A percentile compares a stretch with the other conserved stretches of the same genome.
Conservation (phyloP, 2,797 vertebrate species). For the Sardinella longiceps region DNA sequence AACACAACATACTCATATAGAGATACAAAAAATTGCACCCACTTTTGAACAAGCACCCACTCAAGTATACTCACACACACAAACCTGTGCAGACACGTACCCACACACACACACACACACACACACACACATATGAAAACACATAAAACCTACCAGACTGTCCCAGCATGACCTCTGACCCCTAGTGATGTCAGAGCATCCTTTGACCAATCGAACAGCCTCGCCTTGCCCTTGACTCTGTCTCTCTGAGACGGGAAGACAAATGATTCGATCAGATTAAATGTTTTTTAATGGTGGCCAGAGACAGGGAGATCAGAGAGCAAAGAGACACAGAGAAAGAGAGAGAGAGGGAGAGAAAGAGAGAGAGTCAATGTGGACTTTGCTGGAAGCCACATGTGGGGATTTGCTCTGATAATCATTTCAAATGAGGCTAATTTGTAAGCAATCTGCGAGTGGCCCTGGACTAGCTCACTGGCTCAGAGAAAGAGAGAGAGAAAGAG, state of each 20-base stretch:
- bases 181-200: slow-evolving; percentile 76
- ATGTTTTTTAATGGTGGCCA: slow-evolving; percentile 88
- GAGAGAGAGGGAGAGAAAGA: neutral
- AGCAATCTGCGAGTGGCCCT: slow-evolving; percentile 67
- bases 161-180: slow-evolving; percentile 79
- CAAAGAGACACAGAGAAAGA: slow-evolving; percentile 12
- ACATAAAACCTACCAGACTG: slow-evolving; percentile 71
- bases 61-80: neutral
- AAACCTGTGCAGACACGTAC: neutral
- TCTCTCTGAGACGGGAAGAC: slow-evolving; percentile 86
- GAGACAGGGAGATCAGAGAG: slow-evolving; percentile 6
- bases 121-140: neutral
- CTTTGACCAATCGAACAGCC: slow-evolving; percentile 78
- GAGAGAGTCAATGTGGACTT: slow-evolving; percentile 52
- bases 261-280: slow-evolving; percentile 94
- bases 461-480: slow-evolving; percentile 50
- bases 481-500: too few species aligned
- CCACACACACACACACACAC: neutral
- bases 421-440: slow-evolving; percentile 92
- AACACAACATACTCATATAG: neutral
- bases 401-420: slow-evolving; percentile 84
- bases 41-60: neutral
- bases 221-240: slow-evolving; percentile 83
- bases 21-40: neutral
- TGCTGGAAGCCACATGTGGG: slow-evolving; percentile 85